Evolutionary conservation across 2,113 vertebrate species (phyloP).

Genomic region (Rostratula benghalensis): DNA sequence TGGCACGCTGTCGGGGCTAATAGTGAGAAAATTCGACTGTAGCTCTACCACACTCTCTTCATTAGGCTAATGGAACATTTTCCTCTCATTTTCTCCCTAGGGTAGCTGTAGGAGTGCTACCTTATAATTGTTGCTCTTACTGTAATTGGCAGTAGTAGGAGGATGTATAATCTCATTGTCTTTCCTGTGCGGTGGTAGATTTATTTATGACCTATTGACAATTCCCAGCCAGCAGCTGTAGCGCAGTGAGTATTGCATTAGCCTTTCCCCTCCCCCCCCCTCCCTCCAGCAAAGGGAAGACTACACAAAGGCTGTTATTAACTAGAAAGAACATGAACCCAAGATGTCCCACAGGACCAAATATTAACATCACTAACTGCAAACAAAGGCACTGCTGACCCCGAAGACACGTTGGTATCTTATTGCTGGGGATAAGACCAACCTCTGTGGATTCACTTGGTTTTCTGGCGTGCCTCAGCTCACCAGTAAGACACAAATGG

Average conservation of each 20-base stretch:
- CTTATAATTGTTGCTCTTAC: constrained; percentile 84
- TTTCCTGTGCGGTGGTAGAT: constrained; percentile 68
- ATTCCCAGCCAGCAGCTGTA: constrained; percentile 70
- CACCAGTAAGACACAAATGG: not conserved
- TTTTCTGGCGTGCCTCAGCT: not conserved
- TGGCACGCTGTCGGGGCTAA: constrained; percentile 74
- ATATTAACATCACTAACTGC: constrained; percentile 30
- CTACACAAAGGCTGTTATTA: constrained; percentile 74
- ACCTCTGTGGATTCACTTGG: not conserved
- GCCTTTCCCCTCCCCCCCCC: constrained; percentile 46
- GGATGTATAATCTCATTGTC: constrained; percentile 84
- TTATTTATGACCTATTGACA: constrained; percentile 81
- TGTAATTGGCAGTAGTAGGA: constrained; percentile 82
- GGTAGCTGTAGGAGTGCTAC: constrained; percentile 79
- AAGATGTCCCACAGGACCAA: constrained; percentile 60
- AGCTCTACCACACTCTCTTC: constrained; percentile 72
- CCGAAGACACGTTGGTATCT: not conserved
- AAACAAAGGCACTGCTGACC: constrained; percentile 23
- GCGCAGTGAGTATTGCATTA: constrained; percentile 73
- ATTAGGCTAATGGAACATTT: constrained; percentile 86
- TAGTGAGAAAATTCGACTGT: constrained; percentile 74
- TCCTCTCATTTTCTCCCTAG: constrained; percentile 83
- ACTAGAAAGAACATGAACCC: constrained; percentile 49
- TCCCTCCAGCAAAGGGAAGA: constrained; percentile 53
- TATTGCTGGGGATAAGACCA: not conserved